Conservation (phyloP, 53 echinoderm and acorn worm species). For the Hippasteria phrygiana region DNA sequence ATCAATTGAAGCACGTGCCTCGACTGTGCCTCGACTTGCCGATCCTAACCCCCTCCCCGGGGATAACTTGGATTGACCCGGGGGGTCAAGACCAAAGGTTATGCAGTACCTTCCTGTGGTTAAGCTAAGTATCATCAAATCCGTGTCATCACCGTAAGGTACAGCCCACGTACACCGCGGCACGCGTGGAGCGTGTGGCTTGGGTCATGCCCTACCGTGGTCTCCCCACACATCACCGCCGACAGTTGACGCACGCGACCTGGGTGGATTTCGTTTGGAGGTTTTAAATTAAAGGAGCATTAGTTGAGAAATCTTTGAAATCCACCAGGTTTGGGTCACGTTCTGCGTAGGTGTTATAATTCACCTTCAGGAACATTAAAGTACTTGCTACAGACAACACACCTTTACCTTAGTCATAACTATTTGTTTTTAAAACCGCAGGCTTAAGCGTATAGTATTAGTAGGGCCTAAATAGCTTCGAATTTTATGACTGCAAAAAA, state of each 20-base stretch:
- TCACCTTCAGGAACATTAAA: too few relatives aligned
- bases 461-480: too few relatives aligned
- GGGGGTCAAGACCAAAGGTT: conserved; percentile 19
- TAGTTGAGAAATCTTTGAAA: too few relatives aligned
- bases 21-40: background rate
- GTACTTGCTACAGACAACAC: too few relatives aligned
- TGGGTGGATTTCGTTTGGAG: background rate
- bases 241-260: background rate
- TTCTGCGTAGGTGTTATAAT: too few relatives aligned
- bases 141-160: background rate
- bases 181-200: conserved; percentile 12
- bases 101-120: background rate
- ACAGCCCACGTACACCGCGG: background rate
- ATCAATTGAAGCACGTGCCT: background rate
- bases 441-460: too few relatives aligned
- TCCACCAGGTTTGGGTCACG: too few relatives aligned
- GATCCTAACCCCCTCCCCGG: conserved; percentile 1
- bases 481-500: too few relatives aligned
- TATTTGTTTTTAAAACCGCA: too few relatives aligned
- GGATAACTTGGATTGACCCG: conserved; percentile 6
- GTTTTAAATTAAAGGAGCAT: too few relatives aligned
- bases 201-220: background rate
- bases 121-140: background rate
- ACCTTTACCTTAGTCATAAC: too few relatives aligned
- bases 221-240: background rate